Percentiles rank a stretch among this genome's conserved stretches.
These are phyloP conservation scores for Drosophila sordidula DNA, from an alignment of 2,888 invertebrate species.

Conservation along the genomic window DNA sequence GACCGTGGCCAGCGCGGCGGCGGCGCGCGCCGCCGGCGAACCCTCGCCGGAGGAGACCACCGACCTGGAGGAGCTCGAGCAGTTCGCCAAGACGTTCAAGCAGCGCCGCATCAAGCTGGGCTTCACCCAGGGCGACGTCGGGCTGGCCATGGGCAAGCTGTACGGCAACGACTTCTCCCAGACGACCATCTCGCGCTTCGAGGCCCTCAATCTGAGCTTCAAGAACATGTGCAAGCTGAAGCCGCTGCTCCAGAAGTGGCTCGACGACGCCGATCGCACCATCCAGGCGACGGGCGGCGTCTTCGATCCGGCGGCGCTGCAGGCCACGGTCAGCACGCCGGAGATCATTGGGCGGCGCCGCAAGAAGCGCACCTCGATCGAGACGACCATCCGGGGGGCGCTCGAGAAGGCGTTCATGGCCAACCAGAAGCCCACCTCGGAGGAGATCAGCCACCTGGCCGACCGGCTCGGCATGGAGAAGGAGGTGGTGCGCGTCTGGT, in stretches of 20 bases:
- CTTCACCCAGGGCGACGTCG: conserved; percentile 99
- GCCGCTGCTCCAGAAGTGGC: conserved; percentile 98
- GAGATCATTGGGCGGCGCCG: conserved; percentile 96
- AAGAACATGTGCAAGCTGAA: conserved; percentile 99
- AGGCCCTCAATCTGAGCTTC: conserved; percentile 98
- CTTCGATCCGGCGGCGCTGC: conserved; percentile 86
- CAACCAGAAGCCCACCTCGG: conserved; percentile 98
- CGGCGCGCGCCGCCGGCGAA: conserved; percentile 89
- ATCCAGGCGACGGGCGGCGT: conserved; percentile 89
- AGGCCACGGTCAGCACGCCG: conserved; percentile 92
- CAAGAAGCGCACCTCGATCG: conserved; percentile 98
- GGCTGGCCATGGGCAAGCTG: conserved; percentile 98
- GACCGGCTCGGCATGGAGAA: conserved; percentile 98
- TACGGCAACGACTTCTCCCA: conserved; percentile 99
- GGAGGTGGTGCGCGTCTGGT: conserved; percentile 97
- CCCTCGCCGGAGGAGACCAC: conserved; percentile 97
- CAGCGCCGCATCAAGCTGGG: conserved; percentile 98
- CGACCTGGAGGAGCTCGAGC: conserved; percentile 98
- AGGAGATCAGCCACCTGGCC: conserved; percentile 97
- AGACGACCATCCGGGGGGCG: conserved; percentile 97
- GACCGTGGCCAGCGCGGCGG: conserved; percentile 83
- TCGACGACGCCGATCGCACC: conserved; percentile 96
- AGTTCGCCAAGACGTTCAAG: conserved; percentile 99
- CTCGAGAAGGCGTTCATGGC: conserved; percentile 96
- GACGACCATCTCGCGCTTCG: conserved; percentile 99